These are phyloP conservation scores for Heteromurus nitidus DNA, from an alignment of 2,888 invertebrate genomes.

Conservation along the genomic window DNA sequence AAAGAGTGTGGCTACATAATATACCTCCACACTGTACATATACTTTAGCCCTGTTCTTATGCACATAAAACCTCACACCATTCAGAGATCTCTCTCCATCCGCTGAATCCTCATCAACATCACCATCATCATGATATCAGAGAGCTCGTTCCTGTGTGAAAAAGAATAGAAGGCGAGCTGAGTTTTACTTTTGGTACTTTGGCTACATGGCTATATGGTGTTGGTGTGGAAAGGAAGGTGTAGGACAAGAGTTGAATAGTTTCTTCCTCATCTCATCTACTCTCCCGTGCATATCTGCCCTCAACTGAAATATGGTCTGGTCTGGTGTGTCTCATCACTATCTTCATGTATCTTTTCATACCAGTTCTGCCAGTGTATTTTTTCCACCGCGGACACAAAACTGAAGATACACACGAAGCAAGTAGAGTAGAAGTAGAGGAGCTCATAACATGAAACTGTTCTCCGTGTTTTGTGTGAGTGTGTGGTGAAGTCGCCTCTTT, in stretches of 20 bases:
- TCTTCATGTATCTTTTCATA: slow-evolving; percentile 14
- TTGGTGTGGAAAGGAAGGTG: slow-evolving; percentile 30
- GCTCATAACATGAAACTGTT: background rate
- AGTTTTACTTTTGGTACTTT: too few relatives aligned
- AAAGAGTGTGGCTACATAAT: too few relatives aligned
- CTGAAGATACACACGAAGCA: background rate
- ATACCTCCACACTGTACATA: too few relatives aligned
- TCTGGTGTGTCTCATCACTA: slow-evolving; percentile 22
- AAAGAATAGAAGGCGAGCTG: too few relatives aligned
- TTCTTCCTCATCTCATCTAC: slow-evolving; percentile 11
- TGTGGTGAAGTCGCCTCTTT: too few relatives aligned
- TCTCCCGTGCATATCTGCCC: too few relatives aligned
- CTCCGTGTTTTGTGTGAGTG: background rate
- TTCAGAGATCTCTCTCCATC: too few relatives aligned
- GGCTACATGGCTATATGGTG: too few relatives aligned
- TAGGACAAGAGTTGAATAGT: background rate
- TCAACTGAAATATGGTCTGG: background rate
- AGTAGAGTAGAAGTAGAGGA: background rate
- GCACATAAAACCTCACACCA: too few relatives aligned
- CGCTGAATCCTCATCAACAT: too few relatives aligned
- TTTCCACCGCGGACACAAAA: background rate
- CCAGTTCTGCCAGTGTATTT: slow-evolving; percentile 10
- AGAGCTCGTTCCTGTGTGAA: too few relatives aligned
- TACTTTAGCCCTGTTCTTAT: too few relatives aligned
- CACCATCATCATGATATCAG: background rate